Conservation (phyloP, 1,140 invertebrate species). For the Anastatus disparis region DNA sequence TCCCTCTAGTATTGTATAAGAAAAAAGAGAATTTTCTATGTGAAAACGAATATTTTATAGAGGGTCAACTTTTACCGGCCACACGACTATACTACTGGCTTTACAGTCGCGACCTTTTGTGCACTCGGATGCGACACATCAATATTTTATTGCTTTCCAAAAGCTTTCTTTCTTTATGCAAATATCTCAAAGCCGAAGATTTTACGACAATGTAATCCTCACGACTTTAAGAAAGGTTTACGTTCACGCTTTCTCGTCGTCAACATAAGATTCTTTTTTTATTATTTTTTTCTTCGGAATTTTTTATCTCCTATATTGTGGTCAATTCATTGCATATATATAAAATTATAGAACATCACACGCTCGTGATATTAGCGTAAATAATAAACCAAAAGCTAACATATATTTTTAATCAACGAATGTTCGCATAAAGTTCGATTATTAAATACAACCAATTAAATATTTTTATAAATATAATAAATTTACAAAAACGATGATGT, state of each 20-base stretch:
- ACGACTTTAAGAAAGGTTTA: slow-evolving; percentile 42
- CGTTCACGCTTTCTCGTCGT: slow-evolving; percentile 49
- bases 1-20: too few relatives aligned
- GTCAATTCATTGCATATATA: slow-evolving; percentile 22
- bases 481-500: too few relatives aligned
- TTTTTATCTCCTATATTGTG: neutral
- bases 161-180: slow-evolving; percentile 48
- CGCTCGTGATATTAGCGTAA: too few relatives aligned
- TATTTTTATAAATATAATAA: too few relatives aligned
- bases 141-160: slow-evolving; percentile 53
- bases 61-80: slow-evolving; percentile 6
- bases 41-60: slow-evolving; percentile 32
- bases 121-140: slow-evolving; percentile 50
- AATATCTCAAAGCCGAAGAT: slow-evolving; percentile 56
- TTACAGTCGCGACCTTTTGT: slow-evolving; percentile 11
- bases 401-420: too few relatives aligned
- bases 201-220: slow-evolving; percentile 65
- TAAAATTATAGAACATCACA: too few relatives aligned
- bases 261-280: slow-evolving; percentile 6
- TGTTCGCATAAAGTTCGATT: too few relatives aligned
- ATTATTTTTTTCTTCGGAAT: slow-evolving; percentile 26
- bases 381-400: too few relatives aligned
- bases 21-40: slow-evolving; percentile 7
- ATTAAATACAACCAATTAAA: too few relatives aligned
- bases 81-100: neutral